phyloP scores from a whole-genome alignment of 2,797 vertebrate genomes.

The Taenioides sp. region DNA sequence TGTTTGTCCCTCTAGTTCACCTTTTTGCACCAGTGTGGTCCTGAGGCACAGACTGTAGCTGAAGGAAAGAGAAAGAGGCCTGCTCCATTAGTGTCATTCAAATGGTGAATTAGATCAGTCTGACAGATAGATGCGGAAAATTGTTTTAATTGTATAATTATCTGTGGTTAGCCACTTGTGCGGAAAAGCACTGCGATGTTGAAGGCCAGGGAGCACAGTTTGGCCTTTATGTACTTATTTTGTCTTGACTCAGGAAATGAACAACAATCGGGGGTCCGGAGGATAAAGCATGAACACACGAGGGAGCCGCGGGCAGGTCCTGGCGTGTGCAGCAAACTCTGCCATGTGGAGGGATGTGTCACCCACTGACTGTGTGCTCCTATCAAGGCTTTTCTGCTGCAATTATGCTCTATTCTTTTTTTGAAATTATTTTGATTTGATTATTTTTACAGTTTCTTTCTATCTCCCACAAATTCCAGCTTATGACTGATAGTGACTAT shows the following conservation, averaged over 20 bases:
- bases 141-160: constrained; percentile 81
- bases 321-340: constrained; percentile 63
- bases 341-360: constrained; percentile 62
- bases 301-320: constrained; percentile 54
- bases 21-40: constrained; percentile 46
- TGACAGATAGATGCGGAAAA: constrained; percentile 75
- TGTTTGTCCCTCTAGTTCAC: constrained; percentile 35
- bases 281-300: constrained; percentile 64
- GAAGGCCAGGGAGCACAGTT: constrained; percentile 61
- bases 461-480: neutral
- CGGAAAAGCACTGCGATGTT: constrained; percentile 67
- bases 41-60: constrained; percentile 49
- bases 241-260: constrained; percentile 69
- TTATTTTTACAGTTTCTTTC: too few species aligned
- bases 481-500: neutral
- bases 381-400: constrained; percentile 2
- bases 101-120: constrained; percentile 69
- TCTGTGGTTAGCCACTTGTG: constrained; percentile 69
- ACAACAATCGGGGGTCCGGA: constrained; percentile 71
- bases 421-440: too few species aligned
- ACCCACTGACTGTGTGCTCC: constrained; percentile 54
- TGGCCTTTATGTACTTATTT: constrained; percentile 69
- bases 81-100: constrained; percentile 63
- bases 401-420: neutral
- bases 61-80: constrained; percentile 50